Conservation (phyloP, 2,888 invertebrate genomes). For the Entomobrya multifasciata region DNA sequence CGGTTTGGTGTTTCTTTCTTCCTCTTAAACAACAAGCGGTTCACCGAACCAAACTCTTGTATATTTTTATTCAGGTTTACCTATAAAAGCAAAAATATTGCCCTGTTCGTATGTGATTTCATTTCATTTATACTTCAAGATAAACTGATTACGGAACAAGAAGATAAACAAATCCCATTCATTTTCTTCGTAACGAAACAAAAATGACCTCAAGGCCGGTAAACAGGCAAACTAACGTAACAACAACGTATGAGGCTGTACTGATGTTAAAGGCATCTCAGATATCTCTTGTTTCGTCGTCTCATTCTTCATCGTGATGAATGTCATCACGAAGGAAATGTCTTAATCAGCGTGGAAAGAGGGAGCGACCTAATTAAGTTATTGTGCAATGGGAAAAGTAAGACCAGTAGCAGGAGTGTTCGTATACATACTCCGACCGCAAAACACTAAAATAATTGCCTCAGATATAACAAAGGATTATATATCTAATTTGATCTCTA, state of each 20-base stretch:
- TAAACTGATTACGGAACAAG: slow-evolving; percentile 39
- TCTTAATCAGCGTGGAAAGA: slow-evolving; percentile 53
- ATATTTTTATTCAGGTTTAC: not conserved
- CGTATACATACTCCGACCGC: too few relatives aligned
- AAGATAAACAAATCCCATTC: slow-evolving; percentile 29
- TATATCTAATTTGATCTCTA: too few relatives aligned
- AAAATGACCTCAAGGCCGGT: slow-evolving; percentile 44
- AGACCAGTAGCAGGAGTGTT: slow-evolving; percentile 49
- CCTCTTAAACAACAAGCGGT: not conserved
- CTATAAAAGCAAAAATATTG: not conserved
- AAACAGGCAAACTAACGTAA: not conserved
- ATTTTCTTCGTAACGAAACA: slow-evolving; percentile 2
- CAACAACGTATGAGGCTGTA: not conserved
- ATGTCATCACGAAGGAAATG: slow-evolving; percentile 55
- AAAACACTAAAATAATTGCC: too few relatives aligned
- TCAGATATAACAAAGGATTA: too few relatives aligned
- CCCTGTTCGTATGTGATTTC: slow-evolving; percentile 32
- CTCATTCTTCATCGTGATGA: slow-evolving; percentile 60
- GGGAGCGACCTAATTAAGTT: slow-evolving; percentile 55
- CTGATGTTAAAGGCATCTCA: too few relatives aligned
- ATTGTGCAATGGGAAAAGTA: slow-evolving; percentile 24
- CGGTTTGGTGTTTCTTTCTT: not conserved
- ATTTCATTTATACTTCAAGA: slow-evolving; percentile 9
- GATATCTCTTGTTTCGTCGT: not conserved
- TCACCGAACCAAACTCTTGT: not conserved